These are phyloP conservation scores for Pseudoips prasinana DNA, from an alignment of 2,888 invertebrate species.

Conservation along the genomic window DNA sequence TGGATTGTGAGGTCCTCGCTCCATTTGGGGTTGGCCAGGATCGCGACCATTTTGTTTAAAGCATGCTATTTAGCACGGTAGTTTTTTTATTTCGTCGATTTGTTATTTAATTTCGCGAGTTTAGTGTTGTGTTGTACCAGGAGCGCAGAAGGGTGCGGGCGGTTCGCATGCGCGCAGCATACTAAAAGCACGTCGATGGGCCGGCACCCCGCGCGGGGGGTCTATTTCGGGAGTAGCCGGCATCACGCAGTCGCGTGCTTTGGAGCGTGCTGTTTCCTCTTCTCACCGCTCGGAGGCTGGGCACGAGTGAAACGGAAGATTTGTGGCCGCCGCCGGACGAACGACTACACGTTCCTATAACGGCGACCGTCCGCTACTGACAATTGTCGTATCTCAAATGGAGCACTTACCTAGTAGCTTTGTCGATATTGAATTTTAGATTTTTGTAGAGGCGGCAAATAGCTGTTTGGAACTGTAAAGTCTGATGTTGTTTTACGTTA, in stretches of 20 bases:
- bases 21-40: constrained; percentile 78
- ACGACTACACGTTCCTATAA: constrained; percentile 42
- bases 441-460: constrained; percentile 3
- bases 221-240: constrained; percentile 81
- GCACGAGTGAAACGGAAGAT: constrained; percentile 81
- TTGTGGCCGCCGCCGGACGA: constrained; percentile 65
- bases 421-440: constrained; percentile 23
- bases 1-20: constrained; percentile 77
- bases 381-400: constrained; percentile 30
- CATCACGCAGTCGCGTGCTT: constrained; percentile 80
- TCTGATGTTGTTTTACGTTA: neutral
- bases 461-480: neutral
- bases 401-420: constrained; percentile 21
- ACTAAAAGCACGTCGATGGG: constrained; percentile 82
- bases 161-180: constrained; percentile 82
- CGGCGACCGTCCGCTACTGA: constrained; percentile 23
- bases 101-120: constrained; percentile 53
- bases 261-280: constrained; percentile 80
- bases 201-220: constrained; percentile 69
- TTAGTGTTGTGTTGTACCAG: constrained; percentile 53
- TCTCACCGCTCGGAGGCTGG: constrained; percentile 72
- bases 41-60: constrained; percentile 71
- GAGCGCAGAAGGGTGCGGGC: constrained; percentile 79
- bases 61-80: constrained; percentile 51
- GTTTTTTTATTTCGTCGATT: constrained; percentile 39